Evolutionary conservation across 2,113 vertebrate species (phyloP).

Genomic region (Tapirus terrestris): DNA sequence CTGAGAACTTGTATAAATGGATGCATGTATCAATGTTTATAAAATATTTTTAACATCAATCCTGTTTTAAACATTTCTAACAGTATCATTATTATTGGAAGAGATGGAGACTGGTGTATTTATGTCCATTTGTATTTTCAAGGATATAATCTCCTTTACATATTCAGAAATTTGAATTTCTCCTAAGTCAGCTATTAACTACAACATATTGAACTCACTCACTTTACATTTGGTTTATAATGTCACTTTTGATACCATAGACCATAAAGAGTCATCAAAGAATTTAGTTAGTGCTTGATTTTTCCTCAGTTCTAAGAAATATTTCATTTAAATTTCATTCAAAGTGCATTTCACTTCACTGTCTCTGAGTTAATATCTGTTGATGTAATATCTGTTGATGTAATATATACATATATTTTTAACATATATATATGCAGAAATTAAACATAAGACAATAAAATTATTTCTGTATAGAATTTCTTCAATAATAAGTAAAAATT

Average conservation of each 20-base stretch:
- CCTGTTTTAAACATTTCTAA: conserved; percentile 17
- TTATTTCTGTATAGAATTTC: background rate
- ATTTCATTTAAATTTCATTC: background rate
- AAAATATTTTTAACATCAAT: background rate
- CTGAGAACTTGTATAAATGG: background rate
- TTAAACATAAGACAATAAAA: background rate
- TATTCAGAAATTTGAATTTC: background rate
- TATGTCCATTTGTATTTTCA: background rate
- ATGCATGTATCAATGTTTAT: background rate
- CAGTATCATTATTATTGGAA: background rate
- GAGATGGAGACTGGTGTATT: background rate
- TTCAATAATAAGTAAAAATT: background rate
- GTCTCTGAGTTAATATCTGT: background rate
- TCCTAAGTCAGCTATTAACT: background rate
- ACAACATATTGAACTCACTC: background rate
- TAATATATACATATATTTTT: background rate
- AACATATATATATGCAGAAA: background rate
- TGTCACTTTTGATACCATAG: background rate
- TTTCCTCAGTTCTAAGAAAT: background rate
- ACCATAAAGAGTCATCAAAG: background rate
- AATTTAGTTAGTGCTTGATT: background rate
- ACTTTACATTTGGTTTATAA: background rate
- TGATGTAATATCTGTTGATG: too few species aligned
- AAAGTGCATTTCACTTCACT: background rate
- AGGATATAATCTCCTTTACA: background rate